Evolutionary conservation across 2,888 invertebrate genomes (phyloP), one percentile per base, ranked within the genome.

Genomic region (Parnassius apollo): DNA sequence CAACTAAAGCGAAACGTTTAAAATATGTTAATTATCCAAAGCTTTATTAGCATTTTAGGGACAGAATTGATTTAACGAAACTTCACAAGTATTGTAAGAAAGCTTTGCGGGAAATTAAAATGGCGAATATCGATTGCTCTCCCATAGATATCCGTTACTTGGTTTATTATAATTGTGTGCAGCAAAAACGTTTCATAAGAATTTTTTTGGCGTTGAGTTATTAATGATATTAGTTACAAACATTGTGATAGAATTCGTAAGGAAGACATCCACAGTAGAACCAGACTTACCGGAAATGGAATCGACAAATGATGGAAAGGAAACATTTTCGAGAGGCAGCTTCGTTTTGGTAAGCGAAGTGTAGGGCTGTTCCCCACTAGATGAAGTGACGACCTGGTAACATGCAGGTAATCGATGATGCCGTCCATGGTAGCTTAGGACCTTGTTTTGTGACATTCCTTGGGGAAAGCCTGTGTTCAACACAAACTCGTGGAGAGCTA

Each of bases 101-200:
- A 35, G 25, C 48, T 48, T 46, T 42, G 11, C 54, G 48, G 48
- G 60, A 49, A 49, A 49, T 54, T 48, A 55, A 13, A 45, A 22
- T 12, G 22, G 42, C 49, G 48, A 42, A 60, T 60, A 54, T 49
- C n/a, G 12, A 42, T 49, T 10, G 42, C 48, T 44, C 12, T 10
- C 46, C 51, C 35, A 9, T n/a, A 42, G 35, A 25, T 25, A 53
- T 53, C 11, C 46, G 46, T 52, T 22, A n/a, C 18, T 52, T 52
- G 45, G 35, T 59, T 51, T 13, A 53, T 59, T 53, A 46, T 53
- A 44, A 53, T 57, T 35, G 7, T 35, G 4, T 42, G 25, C 22
- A 58, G 13, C 9, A 55, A 22, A 42, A 22, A 60, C 18, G 60
- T 49, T 55, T 18, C 42, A 22, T 55, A 48, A 11, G 49, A 55